A percentile compares a stretch with the other conserved stretches of the same genome.
Conservation (phyloP, 2,888 invertebrate genomes). For the Lampropteryx suffumata region DNA sequence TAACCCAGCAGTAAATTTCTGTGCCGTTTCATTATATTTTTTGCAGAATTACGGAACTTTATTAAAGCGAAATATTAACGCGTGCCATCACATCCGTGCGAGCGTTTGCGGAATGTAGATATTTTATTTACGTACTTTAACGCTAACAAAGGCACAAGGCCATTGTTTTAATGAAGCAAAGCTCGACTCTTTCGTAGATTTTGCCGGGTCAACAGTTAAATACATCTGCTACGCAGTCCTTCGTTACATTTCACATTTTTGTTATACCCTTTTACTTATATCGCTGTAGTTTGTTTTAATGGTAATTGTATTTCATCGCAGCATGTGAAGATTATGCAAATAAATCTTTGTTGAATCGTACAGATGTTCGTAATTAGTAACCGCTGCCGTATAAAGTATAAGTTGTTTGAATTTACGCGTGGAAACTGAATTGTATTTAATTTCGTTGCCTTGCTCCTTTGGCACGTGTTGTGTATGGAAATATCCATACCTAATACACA, state of each 20-base stretch:
- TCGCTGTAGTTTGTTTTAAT: conserved; percentile 54
- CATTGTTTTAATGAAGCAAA: conserved; percentile 66
- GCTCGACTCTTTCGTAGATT: conserved; percentile 70
- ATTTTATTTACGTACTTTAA: conserved; percentile 73
- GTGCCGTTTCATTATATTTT: conserved; percentile 53
- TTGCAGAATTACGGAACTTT: conserved; percentile 66
- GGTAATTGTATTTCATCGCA: conserved; percentile 44
- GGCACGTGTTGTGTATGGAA: conserved; percentile 12
- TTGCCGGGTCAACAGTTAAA: conserved; percentile 77
- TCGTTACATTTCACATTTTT: conserved; percentile 55
- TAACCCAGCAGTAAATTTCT: conserved; percentile 69
- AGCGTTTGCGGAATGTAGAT: conserved; percentile 70
- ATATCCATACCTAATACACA: conserved; percentile 17
- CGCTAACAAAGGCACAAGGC: conserved; percentile 51
- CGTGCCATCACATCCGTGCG: conserved; percentile 62
- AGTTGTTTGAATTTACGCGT: conserved; percentile 27
- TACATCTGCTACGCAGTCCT: conserved; percentile 74
- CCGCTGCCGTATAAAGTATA: conserved; percentile 32
- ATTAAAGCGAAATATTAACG: conserved; percentile 71
- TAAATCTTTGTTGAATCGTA: conserved; percentile 38
- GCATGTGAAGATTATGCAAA: conserved; percentile 48
- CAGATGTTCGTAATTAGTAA: conserved; percentile 37
- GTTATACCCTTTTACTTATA: conserved; percentile 51
- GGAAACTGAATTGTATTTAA: conserved; percentile 26
- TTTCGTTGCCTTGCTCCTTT: conserved; percentile 17